These are phyloP conservation scores for Nothura maculosa DNA, from an alignment of 2,797 vertebrate species.

Conservation along the genomic window DNA sequence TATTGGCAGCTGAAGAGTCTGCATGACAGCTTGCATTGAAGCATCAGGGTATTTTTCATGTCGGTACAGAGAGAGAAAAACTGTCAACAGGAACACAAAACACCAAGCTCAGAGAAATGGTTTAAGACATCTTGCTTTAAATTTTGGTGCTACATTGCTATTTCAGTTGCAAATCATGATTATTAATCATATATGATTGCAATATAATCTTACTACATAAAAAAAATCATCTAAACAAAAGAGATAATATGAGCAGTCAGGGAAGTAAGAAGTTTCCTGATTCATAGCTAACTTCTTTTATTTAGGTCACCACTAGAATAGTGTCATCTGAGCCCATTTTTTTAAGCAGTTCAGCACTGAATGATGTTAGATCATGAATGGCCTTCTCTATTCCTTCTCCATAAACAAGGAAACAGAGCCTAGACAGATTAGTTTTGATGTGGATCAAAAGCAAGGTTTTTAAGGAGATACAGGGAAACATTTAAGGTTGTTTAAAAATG, in stretches of 20 bases:
- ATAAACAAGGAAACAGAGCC: constrained; percentile 4
- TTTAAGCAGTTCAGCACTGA: constrained; percentile 18
- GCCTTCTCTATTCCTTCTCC: constrained; percentile 29
- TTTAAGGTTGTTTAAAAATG: constrained; percentile 9
- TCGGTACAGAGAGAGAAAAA: constrained; percentile 45
- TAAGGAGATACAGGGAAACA: neutral
- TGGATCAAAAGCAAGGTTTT: constrained; percentile 39
- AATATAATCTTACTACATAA: too few relatives aligned
- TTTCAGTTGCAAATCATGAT: constrained; percentile 8
- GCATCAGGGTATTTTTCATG: constrained; percentile 41
- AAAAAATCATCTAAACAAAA: constrained; percentile 14
- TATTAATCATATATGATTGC: neutral
- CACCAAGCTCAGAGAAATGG: neutral
- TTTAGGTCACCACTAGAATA: constrained; percentile 42
- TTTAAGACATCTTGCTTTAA: constrained; percentile 35
- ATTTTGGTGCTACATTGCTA: constrained; percentile 23
- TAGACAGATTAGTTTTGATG: neutral
- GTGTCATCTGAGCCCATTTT: constrained; percentile 33
- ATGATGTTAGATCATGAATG: constrained; percentile 31
- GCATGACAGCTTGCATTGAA: constrained; percentile 24
- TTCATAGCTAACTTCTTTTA: constrained; percentile 38
- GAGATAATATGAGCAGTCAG: neutral
- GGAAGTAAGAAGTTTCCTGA: constrained; percentile 15
- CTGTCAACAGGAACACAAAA: constrained; percentile 55
- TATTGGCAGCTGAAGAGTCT: constrained; percentile 52